phyloP scores from a whole-genome alignment of 2,888 invertebrate genomes.

The Balanococcus diminutus region DNA sequence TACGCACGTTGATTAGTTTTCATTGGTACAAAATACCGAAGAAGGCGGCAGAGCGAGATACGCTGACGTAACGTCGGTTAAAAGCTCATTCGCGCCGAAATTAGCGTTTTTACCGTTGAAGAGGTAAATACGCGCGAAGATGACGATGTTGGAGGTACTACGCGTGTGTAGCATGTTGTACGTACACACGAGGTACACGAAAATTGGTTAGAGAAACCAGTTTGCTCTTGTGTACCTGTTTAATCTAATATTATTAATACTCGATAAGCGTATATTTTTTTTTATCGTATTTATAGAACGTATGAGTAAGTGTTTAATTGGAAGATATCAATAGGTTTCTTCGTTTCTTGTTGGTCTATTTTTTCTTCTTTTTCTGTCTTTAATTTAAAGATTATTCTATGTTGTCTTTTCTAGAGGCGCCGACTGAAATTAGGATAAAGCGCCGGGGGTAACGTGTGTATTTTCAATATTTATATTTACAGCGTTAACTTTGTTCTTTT shows the following conservation, averaged over 20 bases:
- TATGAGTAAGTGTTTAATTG: no score
- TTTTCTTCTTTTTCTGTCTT: neutral
- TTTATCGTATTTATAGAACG: constrained; percentile 38
- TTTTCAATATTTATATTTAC: neutral
- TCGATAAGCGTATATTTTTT: neutral
- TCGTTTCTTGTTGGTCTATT: neutral
- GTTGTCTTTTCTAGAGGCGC: constrained; percentile 7
- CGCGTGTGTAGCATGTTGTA: neutral
- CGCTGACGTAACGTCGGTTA: neutral
- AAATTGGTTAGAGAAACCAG: neutral
- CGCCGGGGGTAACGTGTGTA: constrained; percentile 14
- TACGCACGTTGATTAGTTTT: neutral
- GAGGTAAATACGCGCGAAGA: neutral
- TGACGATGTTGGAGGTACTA: neutral
- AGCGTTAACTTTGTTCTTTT: neutral
- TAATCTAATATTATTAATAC: no score
- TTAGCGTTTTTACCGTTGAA: neutral
- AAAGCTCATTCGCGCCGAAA: neutral
- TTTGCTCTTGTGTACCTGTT: neutral
- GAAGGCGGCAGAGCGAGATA: neutral
- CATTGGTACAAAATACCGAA: neutral
- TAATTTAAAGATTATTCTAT: neutral
- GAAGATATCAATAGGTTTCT: no score
- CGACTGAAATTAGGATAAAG: constrained; percentile 4
- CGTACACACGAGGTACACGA: neutral